phyloP scores from a whole-genome alignment of 2,113 vertebrate genomes.

The Ellobius talpinus region DNA sequence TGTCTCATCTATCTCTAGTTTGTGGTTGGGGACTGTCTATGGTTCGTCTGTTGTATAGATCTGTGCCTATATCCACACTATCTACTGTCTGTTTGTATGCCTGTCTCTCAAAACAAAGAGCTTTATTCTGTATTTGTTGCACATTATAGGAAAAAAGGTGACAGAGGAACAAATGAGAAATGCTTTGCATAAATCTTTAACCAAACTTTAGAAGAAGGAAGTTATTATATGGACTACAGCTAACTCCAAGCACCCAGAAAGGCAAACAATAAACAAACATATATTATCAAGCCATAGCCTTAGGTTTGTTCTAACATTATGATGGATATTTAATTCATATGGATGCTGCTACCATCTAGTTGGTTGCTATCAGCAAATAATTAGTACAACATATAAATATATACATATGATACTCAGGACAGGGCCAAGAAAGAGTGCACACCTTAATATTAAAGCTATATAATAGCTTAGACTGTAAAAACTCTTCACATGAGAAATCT shows the following conservation, averaged over 20 bases:
- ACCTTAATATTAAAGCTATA: not conserved
- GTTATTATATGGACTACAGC: too few relatives aligned
- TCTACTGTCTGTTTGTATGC: not conserved
- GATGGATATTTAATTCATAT: not conserved
- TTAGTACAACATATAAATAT: not conserved
- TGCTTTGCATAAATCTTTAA: too few relatives aligned
- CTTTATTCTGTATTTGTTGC: too few relatives aligned
- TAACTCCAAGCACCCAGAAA: not conserved
- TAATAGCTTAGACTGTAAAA: too few relatives aligned
- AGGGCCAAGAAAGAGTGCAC: not conserved
- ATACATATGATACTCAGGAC: not conserved
- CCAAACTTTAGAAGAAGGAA: too few relatives aligned
- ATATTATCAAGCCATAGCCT: not conserved
- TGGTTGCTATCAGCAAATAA: not conserved
- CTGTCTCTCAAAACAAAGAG: not conserved
- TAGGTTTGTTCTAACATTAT: not conserved
- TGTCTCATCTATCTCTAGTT: not conserved
- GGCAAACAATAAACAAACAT: too few relatives aligned
- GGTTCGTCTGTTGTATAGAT: not conserved
- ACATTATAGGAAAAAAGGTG: too few relatives aligned
- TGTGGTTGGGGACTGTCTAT: not conserved
- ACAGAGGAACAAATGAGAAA: too few relatives aligned
- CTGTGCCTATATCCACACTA: not conserved
- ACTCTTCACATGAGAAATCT: not conserved
- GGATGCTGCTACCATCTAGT: not conserved